Percentiles rank a stretch among this genome's conserved stretches.
These are phyloP conservation scores for Mystacornis crossleyi DNA, from an alignment of 2,113 vertebrate genomes.

Conservation along the genomic window DNA sequence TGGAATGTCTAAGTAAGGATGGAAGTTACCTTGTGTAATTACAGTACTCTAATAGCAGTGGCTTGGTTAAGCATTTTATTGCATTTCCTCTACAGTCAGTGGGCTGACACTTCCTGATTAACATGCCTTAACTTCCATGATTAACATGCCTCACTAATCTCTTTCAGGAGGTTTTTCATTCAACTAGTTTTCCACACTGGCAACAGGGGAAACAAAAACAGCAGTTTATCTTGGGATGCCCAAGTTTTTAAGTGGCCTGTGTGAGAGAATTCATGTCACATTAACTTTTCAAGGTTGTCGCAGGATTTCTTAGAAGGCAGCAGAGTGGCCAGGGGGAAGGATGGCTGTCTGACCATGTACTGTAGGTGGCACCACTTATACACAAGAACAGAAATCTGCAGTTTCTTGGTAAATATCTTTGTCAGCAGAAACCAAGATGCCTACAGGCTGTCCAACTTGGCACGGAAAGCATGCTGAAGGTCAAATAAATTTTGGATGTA, in stretches of 20 bases:
- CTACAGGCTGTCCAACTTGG: not conserved
- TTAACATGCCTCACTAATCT: not conserved
- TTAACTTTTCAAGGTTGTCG: not conserved
- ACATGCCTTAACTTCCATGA: not conserved
- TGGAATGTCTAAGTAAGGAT: not conserved
- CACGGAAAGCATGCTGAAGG: not conserved
- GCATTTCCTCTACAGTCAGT: not conserved
- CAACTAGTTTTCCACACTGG: not conserved
- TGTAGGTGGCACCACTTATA: constrained; percentile 16
- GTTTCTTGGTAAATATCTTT: not conserved
- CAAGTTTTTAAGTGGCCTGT: not conserved
- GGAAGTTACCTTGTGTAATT: not conserved
- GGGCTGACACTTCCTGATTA: not conserved
- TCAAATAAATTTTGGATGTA: constrained; percentile 31
- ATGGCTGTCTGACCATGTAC: not conserved
- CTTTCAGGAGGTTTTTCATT: not conserved
- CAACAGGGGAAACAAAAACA: not conserved
- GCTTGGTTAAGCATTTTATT: not conserved
- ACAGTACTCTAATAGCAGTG: not conserved
- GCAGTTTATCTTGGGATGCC: not conserved
- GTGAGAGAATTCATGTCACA: not conserved
- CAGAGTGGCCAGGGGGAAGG: not conserved
- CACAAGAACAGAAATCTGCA: not conserved
- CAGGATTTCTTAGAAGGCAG: not conserved
- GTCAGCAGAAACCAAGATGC: not conserved